Evolutionary conservation across 2,113 vertebrate genomes (phyloP), one percentile per base, ranked within the genome.

Genomic region (Naja naja): DNA sequence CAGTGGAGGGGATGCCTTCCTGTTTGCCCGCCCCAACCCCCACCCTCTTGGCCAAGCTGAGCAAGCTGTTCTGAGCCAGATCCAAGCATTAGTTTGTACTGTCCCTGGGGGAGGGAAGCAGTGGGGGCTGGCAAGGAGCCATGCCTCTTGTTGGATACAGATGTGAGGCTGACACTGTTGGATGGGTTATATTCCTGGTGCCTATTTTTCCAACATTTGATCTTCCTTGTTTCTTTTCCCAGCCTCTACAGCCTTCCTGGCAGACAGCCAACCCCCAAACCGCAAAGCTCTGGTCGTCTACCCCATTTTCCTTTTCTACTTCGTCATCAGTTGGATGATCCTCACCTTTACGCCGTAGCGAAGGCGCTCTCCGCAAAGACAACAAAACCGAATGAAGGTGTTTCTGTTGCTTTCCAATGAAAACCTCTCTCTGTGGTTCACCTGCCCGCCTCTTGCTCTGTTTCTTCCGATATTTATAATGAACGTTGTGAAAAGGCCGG

Each of bases 231-330:
- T 87, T 53, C 12, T 49, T n/a, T 87, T 58, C 88, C 88, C 96
- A 99, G 99, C 99, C 34, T 99, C 99, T 60, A 99, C 99, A 8
- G 99, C 99, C 1, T 99, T 99, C 96, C 98, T 99, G 89, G 98
- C 98, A 0, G 99, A 99, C 97, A 99, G 99, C 94, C 99, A 99
- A 94, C 99, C 99, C 12, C 97, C 98, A 23, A 99, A 99, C 95
- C 98, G 99, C 94, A 99, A 98, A 94, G 98, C 98, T 0, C 98
- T 99, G 0, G 99, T 98, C 0, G 98, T 99, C 55, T 99, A 99
- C 95, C 99, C 99, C 10, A 98, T 99, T 94, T 99, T 99, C 97
- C 98, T 99, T 87, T 99, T 99, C 97, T 99, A 99, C 96, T 99
- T 99, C 0, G 98, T 99, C 64, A 99, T 99, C 94, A 98, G 98